Base-by-base conservation (phyloP, 2,113 vertebrate genomes). In the Phaethon lepturus region DNA sequence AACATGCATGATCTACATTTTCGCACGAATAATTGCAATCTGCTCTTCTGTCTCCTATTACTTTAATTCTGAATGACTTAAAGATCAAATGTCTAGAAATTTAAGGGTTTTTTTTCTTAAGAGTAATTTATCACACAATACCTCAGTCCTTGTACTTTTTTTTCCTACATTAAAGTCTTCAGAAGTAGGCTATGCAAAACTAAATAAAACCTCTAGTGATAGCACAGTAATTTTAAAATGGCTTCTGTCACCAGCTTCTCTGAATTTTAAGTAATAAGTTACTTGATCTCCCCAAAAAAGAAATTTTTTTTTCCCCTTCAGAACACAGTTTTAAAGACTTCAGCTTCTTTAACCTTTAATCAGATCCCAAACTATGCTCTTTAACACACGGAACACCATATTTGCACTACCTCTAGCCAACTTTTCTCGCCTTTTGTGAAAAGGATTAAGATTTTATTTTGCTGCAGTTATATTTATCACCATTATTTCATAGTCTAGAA, bases 221-320 rank as follows among this genome's bases (percentile, higher is more conserved):
- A 92, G 67, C 80, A 82, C 95, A 82, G 71, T 92, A 53, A 97
- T 92, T 88, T 97, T 95, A 98, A 98, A 98, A 98, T 98, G 97
- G 97, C 96, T 96, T 95, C 97, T 97, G 53, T 80, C 81, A 93
- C 67, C 56, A 96, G 88, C 95, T 89, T 96, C 96, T 96, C 81
- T 95, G 86, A 96, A 97, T 95, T 96, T 97, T 92, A 97, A 97
- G 89, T 53, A 33, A 15, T n/a, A 95, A 98, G 90, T 96, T 96
- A 97, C 52, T 86, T 62, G 69, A 96, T 64, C 90, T 93, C 71
- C 82, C 59, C 40, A 16, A 88, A 64, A 92, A 58, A 6, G 26
- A 9, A 63, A 72, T 60, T 22, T 93, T 59, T 90, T 93, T 91
- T 72, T 47, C 74, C 74, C 68, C 56, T 97, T 97, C 53, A 66